A percentile compares a stretch with the other conserved stretches of the same genome.
Evolutionary conservation across 2,113 vertebrate species (phyloP).

Genomic region (Tetrax tetrax): DNA sequence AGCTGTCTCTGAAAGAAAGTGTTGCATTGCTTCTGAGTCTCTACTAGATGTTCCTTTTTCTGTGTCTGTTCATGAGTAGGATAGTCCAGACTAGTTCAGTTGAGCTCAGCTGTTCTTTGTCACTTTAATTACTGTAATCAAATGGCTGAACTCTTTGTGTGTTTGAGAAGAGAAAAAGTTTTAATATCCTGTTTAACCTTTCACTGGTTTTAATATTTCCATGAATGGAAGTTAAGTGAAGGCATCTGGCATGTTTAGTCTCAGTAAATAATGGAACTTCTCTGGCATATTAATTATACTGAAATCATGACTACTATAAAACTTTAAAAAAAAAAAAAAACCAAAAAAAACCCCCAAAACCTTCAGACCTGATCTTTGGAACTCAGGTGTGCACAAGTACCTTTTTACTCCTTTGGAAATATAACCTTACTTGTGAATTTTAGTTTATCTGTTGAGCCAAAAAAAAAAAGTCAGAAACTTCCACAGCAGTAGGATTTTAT

Average conservation of each 20-base stretch:
- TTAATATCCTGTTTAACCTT: conserved; percentile 57
- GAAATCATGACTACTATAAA: background rate
- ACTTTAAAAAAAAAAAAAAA: background rate
- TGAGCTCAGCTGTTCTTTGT: conserved; percentile 7
- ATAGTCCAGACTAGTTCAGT: background rate
- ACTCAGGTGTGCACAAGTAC: background rate
- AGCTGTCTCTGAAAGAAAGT: background rate
- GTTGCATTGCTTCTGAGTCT: background rate
- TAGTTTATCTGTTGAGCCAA: background rate
- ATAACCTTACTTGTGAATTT: background rate
- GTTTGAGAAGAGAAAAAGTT: conserved; percentile 38
- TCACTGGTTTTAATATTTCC: background rate
- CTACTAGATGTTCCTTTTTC: background rate
- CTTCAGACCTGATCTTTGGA: background rate
- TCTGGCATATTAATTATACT: background rate
- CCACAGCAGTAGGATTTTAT: background rate
- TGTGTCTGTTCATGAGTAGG: background rate
- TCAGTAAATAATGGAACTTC: background rate
- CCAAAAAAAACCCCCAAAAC: too few relatives aligned
- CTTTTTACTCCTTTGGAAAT: background rate
- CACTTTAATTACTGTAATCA: conserved; percentile 32
- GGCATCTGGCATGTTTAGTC: background rate
- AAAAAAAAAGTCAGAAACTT: background rate
- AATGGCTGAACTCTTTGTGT: background rate
- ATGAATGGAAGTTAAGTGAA: background rate